Base-by-base conservation (phyloP, 2,797 vertebrate species). In the Takifugu rubripes region DNA sequence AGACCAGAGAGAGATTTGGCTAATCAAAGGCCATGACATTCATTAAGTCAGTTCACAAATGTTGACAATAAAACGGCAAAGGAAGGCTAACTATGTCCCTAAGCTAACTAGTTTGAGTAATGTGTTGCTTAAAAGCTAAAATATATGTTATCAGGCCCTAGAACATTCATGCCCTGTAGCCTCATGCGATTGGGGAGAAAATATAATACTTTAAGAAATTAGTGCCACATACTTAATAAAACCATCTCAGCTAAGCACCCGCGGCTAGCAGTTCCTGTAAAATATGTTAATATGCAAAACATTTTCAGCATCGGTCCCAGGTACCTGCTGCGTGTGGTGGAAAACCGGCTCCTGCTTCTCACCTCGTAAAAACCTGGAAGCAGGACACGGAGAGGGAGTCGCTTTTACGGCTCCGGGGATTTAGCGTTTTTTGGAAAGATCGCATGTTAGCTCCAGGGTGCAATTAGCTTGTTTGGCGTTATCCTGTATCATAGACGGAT, bases 351-450 rank as follows among this genome's bases (percentile, higher is more conserved):
- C 81, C 70, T 64, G 78, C 79, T 79, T 85, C 74, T 77, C 84
- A 83, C 84, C 64, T 85, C 78, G 62, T 87, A 87, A 85, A 85
- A 83, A 74, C 54, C 51, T 51, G 55, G 33, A 33, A 33, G 72
- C 70, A 43, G 10, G 56, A 49, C 61, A 56, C 66, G 75, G 49
- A 63, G 52, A 56, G 61, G 9, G 59, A 59, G 68, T 15, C 47
- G 63, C 64, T 63, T 68, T 72, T 74, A 75, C 42, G 53, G 57
- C 65, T 59, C 49, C 56, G 55, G 53, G 70, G 75, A 79, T 76
- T 84, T 76, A 76, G 62, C 27, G 47, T 67, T 33, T 29, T 73
- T 62, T 59, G 43, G 40, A 36, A 62, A 56, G 64, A 79, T 85
- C 78, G 55, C 44, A 70, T 81, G 64, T 68, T 68, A 61, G 25